Conservation (phyloP, 2,113 vertebrate genomes). For the Brachyistius frenatus region DNA sequence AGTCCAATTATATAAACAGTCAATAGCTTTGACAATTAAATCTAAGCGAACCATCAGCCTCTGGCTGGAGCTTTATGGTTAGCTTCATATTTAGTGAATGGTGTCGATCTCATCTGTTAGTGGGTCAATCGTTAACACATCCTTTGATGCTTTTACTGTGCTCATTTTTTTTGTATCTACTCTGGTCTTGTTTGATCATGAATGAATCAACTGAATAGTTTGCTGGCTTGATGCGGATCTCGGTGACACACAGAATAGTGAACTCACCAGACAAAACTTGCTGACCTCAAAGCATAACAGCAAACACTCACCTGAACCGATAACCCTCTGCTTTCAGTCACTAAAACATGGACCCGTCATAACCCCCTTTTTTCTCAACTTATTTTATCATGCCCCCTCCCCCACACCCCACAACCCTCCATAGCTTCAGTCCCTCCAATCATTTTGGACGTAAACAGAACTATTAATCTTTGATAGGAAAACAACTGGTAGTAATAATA, state of each 20-base stretch:
- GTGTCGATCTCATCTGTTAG: too few species aligned
- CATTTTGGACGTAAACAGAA: conserved; percentile 33
- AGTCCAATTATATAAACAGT: too few species aligned
- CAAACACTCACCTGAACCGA: conserved; percentile 19
- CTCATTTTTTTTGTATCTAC: too few species aligned
- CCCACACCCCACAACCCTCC: background rate
- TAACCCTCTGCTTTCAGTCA: background rate
- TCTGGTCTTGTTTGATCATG: too few species aligned
- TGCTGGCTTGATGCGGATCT: background rate
- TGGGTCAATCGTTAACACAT: too few species aligned
- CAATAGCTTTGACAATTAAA: too few species aligned
- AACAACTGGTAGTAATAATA: conserved; percentile 63
- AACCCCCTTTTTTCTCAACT: background rate
- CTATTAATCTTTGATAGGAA: conserved; percentile 53
- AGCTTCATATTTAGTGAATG: too few species aligned
- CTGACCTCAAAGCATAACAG: conserved; percentile 30
- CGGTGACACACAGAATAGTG: background rate
- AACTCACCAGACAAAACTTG: conserved; percentile 7
- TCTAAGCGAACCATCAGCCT: too few species aligned
- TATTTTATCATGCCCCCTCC: background rate
- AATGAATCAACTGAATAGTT: too few species aligned
- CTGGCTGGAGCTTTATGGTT: too few species aligned
- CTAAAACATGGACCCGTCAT: background rate
- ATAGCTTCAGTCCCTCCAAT: background rate
- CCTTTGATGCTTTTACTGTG: too few species aligned